Evolutionary conservation across 2,888 invertebrate species (phyloP).

Genomic region (Acrobasis consociella): DNA sequence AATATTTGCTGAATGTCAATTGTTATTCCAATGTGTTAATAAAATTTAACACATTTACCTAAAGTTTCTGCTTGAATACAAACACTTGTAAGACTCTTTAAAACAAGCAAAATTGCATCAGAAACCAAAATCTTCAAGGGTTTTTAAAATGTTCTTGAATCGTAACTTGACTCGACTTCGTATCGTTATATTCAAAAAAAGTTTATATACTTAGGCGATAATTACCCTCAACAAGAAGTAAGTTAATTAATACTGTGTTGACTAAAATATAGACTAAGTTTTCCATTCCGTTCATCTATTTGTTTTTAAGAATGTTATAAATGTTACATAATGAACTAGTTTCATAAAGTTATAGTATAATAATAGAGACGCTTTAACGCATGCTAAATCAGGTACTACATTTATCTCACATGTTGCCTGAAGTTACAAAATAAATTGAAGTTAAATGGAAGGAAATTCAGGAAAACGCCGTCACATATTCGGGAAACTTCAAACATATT

Average conservation of each 20-base stretch:
- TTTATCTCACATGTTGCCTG: background rate
- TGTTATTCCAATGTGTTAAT: background rate
- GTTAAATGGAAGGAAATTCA: slow-evolving; percentile 16
- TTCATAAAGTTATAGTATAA: too few relatives aligned
- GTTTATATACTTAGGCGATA: too few relatives aligned
- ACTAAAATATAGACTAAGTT: too few relatives aligned
- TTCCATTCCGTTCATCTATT: too few relatives aligned
- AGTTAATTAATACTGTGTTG: too few relatives aligned
- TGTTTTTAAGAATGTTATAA: too few relatives aligned
- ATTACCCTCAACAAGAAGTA: too few relatives aligned
- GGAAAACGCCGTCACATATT: slow-evolving; percentile 11
- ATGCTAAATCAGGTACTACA: background rate
- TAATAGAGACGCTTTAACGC: too few relatives aligned
- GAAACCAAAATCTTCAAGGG: background rate
- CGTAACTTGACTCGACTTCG: too few relatives aligned
- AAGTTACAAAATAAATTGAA: slow-evolving; percentile 6
- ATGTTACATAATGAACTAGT: too few relatives aligned
- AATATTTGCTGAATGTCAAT: too few relatives aligned
- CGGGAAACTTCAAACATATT: slow-evolving; percentile 28
- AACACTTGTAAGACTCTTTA: background rate
- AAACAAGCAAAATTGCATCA: background rate
- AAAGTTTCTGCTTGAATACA: background rate
- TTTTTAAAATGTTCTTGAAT: background rate
- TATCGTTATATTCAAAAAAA: too few relatives aligned
- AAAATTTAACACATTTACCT: background rate